Evolutionary conservation across 2,888 invertebrate species (phyloP).

Genomic region (Thecocarcelia acutangulata): DNA sequence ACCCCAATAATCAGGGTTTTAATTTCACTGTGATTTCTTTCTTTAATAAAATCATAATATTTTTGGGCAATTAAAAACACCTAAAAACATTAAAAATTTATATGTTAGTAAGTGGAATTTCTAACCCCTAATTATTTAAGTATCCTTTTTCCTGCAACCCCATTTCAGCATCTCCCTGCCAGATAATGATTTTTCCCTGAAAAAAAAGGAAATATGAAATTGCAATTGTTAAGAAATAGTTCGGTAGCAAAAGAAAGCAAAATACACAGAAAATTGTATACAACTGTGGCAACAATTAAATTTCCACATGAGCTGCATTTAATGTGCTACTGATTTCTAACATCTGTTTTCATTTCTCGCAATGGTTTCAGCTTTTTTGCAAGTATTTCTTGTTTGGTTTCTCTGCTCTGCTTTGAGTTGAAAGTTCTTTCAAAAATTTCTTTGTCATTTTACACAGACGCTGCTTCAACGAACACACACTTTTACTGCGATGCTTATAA

Average conservation of each 20-base stretch:
- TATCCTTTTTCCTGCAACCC: conserved; percentile 42
- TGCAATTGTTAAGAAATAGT: conserved; percentile 48
- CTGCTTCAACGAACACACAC: conserved; percentile 1
- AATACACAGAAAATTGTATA: conserved; percentile 31
- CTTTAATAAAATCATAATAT: conserved; percentile 68
- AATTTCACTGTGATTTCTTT: conserved; percentile 54
- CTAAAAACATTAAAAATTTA: conserved; percentile 58
- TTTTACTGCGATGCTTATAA: conserved; percentile 7
- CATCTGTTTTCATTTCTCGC: conserved; percentile 79
- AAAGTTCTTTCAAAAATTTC: conserved; percentile 25
- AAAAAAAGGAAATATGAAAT: conserved; percentile 19
- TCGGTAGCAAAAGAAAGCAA: conserved; percentile 9
- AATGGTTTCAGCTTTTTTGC: conserved; percentile 39
- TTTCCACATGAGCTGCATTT: conserved; percentile 79
- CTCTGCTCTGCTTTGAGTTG: neutral
- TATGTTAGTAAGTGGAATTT: conserved; percentile 14
- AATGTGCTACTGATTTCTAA: conserved; percentile 79
- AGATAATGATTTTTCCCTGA: conserved; percentile 30
- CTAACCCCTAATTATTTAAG: conserved; percentile 43
- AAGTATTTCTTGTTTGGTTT: neutral
- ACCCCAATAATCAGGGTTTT: conserved; percentile 62
- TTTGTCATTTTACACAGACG: conserved; percentile 23
- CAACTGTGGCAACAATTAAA: conserved; percentile 75
- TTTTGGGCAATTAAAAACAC: conserved; percentile 69
- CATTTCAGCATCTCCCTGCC: conserved; percentile 28